Evolutionary conservation across 1,140 invertebrate genomes (phyloP).

Genomic region (Spodoptera litura): DNA sequence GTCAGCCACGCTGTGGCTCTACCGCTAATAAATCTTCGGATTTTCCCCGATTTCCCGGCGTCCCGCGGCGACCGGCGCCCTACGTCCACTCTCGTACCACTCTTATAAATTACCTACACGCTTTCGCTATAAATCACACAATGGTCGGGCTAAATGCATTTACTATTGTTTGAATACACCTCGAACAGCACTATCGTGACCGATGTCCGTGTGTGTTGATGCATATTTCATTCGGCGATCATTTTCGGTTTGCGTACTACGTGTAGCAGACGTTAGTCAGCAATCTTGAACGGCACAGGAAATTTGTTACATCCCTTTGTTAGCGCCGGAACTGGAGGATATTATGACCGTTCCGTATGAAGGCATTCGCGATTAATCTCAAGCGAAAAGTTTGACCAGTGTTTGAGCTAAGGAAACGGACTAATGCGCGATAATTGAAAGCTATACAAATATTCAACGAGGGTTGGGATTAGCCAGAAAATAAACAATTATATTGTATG

Average conservation of each 20-base stretch:
- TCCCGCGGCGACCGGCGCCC: constrained; percentile 69
- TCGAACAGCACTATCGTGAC: constrained; percentile 68
- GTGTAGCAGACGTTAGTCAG: constrained; percentile 59
- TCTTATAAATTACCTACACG: constrained; percentile 84
- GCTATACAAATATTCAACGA: constrained; percentile 51
- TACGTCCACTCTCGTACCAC: constrained; percentile 65
- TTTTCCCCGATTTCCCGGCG: constrained; percentile 81
- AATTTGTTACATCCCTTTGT: constrained; percentile 70
- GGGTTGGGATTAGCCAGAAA: constrained; percentile 53
- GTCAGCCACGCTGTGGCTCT: constrained; percentile 70
- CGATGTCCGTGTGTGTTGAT: constrained; percentile 58
- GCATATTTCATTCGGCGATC: constrained; percentile 59
- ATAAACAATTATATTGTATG: constrained; percentile 65
- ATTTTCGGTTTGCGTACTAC: constrained; percentile 47
- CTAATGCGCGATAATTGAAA: constrained; percentile 76
- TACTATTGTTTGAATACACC: constrained; percentile 82
- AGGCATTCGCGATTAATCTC: constrained; percentile 67
- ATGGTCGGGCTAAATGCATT: constrained; percentile 81
- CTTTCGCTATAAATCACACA: constrained; percentile 82
- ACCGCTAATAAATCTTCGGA: constrained; percentile 80
- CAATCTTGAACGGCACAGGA: constrained; percentile 64
- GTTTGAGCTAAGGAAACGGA: constrained; percentile 66
- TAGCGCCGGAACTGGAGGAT: constrained; percentile 69
- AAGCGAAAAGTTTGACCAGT: constrained; percentile 59
- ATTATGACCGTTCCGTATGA: constrained; percentile 69